These are phyloP conservation scores for Megathymus violae DNA, from an alignment of 1,140 invertebrate species.

Conservation along the genomic window DNA sequence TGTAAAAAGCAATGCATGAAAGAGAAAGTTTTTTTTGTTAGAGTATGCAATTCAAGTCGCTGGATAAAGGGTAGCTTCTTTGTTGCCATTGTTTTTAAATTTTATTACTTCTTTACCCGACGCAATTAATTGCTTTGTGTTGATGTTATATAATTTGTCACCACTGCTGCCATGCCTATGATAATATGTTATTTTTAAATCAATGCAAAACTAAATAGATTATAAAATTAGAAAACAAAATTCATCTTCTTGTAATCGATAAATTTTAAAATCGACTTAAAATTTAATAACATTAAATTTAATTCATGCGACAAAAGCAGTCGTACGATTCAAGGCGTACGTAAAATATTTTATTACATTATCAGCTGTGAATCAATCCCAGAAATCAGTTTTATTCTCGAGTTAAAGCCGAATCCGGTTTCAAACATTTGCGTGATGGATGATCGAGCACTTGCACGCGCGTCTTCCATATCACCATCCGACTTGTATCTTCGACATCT, in stretches of 20 bases:
- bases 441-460: slow-evolving; percentile 66
- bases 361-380: slow-evolving; percentile 45
- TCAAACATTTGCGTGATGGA: slow-evolving; percentile 74
- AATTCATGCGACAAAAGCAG: background rate
- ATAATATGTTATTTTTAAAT: background rate
- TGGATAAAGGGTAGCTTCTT: slow-evolving; percentile 3
- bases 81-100: slow-evolving; percentile 5
- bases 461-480: slow-evolving; percentile 23
- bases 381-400: slow-evolving; percentile 31
- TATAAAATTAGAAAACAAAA: too few relatives aligned
- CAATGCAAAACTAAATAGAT: too few relatives aligned
- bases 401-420: slow-evolving; percentile 64
- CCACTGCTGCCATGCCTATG: too few relatives aligned
- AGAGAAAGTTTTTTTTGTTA: slow-evolving; percentile 71
- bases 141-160: too few relatives aligned
- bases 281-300: background rate
- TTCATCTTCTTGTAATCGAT: background rate
- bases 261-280: background rate
- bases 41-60: slow-evolving; percentile 4
- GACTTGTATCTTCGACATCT: slow-evolving; percentile 20
- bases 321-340: background rate
- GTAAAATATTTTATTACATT: slow-evolving; percentile 31
- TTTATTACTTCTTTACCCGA: background rate
- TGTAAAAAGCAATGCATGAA: slow-evolving; percentile 61
- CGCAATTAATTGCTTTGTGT: background rate